Percentiles rank a stretch among this genome's conserved stretches.
phyloP scores from a whole-genome alignment of 2,797 vertebrate genomes.

The Cyprinodon diabolis region DNA sequence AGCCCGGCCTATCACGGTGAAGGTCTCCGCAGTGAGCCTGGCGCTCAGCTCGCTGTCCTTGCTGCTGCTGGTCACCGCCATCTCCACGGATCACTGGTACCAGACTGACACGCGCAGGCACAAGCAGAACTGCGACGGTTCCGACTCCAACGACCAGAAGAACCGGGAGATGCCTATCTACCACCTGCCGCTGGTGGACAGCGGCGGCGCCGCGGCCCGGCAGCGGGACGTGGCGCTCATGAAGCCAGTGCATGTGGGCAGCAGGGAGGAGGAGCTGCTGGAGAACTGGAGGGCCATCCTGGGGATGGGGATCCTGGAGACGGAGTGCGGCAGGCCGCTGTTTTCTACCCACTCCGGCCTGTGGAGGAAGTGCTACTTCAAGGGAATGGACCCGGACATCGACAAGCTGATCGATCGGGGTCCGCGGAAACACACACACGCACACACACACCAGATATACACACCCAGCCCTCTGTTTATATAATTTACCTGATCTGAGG shows the following conservation, averaged over 20 bases:
- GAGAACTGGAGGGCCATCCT: slow-evolving; percentile 88
- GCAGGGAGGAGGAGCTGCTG: slow-evolving; percentile 82
- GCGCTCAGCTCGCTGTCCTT: slow-evolving; percentile 82
- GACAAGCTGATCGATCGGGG: slow-evolving; percentile 86
- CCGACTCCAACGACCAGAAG: slow-evolving; percentile 86
- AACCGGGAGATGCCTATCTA: slow-evolving; percentile 88
- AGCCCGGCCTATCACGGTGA: slow-evolving; percentile 77
- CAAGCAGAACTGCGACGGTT: slow-evolving; percentile 86
- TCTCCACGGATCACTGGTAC: slow-evolving; percentile 89
- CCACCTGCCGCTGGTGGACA: slow-evolving; percentile 88
- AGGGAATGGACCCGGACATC: slow-evolving; percentile 85
- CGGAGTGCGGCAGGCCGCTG: slow-evolving; percentile 86
- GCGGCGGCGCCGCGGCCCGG: slow-evolving; percentile 52
- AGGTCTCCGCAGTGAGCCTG: slow-evolving; percentile 83
- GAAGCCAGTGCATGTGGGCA: slow-evolving; percentile 82
- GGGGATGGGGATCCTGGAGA: slow-evolving; percentile 88
- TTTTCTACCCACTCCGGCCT: slow-evolving; percentile 87
- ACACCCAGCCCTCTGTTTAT: too few relatives aligned
- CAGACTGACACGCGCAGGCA: slow-evolving; percentile 87
- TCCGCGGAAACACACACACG: slow-evolving; percentile 43
- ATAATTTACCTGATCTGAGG: too few relatives aligned
- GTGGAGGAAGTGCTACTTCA: slow-evolving; percentile 88
- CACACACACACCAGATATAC: too few relatives aligned
- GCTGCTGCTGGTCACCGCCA: slow-evolving; percentile 85
- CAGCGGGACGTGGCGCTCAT: slow-evolving; percentile 79